phyloP scores from a whole-genome alignment of 2,888 invertebrate genomes.

The Stenurella melanura region DNA sequence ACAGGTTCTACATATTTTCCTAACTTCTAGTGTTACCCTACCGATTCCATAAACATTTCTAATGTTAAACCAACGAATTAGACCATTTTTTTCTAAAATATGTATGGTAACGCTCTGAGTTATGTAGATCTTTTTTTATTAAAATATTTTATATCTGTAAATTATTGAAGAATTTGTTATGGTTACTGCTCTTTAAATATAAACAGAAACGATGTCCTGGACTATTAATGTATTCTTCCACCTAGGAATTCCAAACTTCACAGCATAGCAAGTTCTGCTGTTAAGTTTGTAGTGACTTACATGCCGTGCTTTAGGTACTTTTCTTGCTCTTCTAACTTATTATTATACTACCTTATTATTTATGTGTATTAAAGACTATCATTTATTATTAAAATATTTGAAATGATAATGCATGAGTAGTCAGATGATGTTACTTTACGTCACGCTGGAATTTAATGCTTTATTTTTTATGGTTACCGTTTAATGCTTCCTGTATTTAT shows the following conservation, averaged over 20 bases:
- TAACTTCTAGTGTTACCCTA: too few relatives aligned
- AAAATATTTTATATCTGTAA: background rate
- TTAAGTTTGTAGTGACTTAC: conserved; percentile 31
- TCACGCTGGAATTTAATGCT: conserved; percentile 12
- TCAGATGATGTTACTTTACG: conserved; percentile 29
- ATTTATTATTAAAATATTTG: conserved; percentile 39
- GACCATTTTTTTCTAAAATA: too few relatives aligned
- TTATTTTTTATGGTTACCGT: conserved; percentile 14
- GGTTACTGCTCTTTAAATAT: background rate
- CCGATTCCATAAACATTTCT: too few relatives aligned
- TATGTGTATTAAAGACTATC: conserved; percentile 28
- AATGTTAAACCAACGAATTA: too few relatives aligned
- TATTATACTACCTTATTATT: conserved; percentile 31
- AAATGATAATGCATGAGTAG: conserved; percentile 38
- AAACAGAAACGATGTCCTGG: background rate
- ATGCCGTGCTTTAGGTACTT: conserved; percentile 22
- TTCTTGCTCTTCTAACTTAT: conserved; percentile 21
- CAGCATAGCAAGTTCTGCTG: conserved; percentile 10
- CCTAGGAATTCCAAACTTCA: conserved; percentile 21
- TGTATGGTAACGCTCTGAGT: too few relatives aligned
- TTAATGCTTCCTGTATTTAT: conserved; percentile 26
- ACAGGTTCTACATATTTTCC: too few relatives aligned
- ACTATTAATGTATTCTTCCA: conserved; percentile 15
- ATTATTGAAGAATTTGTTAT: background rate
- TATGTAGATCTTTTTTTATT: too few relatives aligned